These are phyloP conservation scores for Bombus superbus DNA, from an alignment of 1,140 invertebrate species.

Conservation along the genomic window DNA sequence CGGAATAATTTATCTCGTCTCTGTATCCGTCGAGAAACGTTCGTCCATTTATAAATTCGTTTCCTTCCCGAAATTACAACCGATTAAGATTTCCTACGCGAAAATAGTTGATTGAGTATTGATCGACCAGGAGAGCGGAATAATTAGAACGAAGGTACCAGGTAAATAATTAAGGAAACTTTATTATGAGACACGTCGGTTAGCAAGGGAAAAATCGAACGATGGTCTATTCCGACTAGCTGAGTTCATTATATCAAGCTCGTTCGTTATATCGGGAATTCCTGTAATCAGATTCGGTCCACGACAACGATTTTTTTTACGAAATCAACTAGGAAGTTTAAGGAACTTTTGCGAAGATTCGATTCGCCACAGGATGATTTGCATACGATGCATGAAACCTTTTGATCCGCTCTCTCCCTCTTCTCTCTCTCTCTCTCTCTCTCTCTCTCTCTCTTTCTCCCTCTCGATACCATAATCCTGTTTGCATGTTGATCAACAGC, in stretches of 20 bases:
- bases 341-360: not conserved
- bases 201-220: not conserved
- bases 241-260: constrained; percentile 19
- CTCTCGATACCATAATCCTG: constrained; percentile 9
- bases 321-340: not conserved
- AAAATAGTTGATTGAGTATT: constrained; percentile 35
- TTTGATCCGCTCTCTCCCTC: not conserved
- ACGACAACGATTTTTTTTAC: not conserved
- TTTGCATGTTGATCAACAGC: constrained; percentile 34
- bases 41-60: not conserved
- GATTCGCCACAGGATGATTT: not conserved
- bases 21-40: not conserved
- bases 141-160: not conserved
- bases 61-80: not conserved
- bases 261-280: constrained; percentile 6
- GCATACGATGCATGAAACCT: constrained; percentile 8
- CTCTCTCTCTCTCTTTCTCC: not conserved
- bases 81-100: not conserved
- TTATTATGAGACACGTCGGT: constrained; percentile 18
- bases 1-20: not conserved
- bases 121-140: not conserved
- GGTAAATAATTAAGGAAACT: constrained; percentile 44
- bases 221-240: constrained; percentile 8
- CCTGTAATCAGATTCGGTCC: not conserved
- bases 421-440: too few species aligned